Conservation (phyloP, 2,888 invertebrate genomes). For the Dascillus cervinus region DNA sequence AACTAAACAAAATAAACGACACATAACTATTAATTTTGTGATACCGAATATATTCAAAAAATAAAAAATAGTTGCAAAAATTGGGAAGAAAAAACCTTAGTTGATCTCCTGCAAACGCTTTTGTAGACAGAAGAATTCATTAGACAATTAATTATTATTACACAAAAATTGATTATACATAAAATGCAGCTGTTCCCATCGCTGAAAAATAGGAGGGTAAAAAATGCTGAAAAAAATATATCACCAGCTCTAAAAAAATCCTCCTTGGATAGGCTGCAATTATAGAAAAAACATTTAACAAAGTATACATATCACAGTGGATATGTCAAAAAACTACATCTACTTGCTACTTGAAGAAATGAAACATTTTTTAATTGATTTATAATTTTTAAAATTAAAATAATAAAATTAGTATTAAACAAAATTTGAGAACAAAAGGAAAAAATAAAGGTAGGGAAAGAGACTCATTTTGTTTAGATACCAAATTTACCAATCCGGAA, state of each 20-base stretch:
- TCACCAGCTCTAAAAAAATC: conserved; percentile 36
- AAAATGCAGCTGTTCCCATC: conserved; percentile 18
- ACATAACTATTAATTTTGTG: conserved; percentile 27
- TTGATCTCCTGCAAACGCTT: conserved; percentile 45
- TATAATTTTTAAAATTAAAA: too few species aligned
- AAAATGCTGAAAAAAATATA: conserved; percentile 36
- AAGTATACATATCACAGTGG: conserved; percentile 41
- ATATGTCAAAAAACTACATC: conserved; percentile 41
- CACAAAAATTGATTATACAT: conserved; percentile 19
- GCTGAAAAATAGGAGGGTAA: conserved; percentile 23
- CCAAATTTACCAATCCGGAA: too few species aligned
- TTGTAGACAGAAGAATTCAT: conserved; percentile 43
- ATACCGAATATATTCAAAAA: conserved; percentile 26
- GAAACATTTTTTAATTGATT: too few species aligned
- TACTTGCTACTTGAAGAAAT: conserved; percentile 21
- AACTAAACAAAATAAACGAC: conserved; percentile 31
- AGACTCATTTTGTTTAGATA: too few species aligned
- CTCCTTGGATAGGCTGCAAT: conserved; percentile 42
- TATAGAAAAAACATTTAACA: conserved; percentile 37
- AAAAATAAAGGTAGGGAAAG: conserved; percentile 15
- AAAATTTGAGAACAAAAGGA: conserved; percentile 11
- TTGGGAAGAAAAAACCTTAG: conserved; percentile 35
- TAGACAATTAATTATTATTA: conserved; percentile 25
- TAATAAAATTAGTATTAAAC: conserved; percentile 7
- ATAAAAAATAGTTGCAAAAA: conserved; percentile 30